These are phyloP conservation scores for Hermatobates lingyangjiaoensis DNA, from an alignment of 1,140 invertebrate genomes.

Conservation along the genomic window DNA sequence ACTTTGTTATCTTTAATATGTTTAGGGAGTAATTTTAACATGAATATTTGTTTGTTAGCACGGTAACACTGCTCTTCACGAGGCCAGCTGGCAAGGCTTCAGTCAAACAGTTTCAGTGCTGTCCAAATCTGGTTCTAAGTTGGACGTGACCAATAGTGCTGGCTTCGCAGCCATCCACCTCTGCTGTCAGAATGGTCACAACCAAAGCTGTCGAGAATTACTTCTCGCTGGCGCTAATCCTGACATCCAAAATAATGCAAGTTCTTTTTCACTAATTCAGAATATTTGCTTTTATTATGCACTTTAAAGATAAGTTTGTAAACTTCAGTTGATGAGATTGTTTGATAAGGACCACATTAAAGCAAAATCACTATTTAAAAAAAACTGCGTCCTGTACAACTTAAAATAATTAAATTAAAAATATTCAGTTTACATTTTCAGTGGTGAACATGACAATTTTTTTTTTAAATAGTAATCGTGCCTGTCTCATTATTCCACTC, in stretches of 20 bases:
- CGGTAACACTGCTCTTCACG: constrained; percentile 83
- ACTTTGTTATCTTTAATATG: no score
- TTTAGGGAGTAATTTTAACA: not conserved
- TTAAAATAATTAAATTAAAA: no score
- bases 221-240: constrained; percentile 70
- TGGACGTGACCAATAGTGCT: constrained; percentile 61
- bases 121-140: constrained; percentile 42
- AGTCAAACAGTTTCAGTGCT: constrained; percentile 65
- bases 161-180: constrained; percentile 87
- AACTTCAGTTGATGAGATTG: no score
- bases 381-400: no score
- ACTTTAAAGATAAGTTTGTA: no score
- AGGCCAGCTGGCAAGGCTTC: constrained; percentile 86
- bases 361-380: no score
- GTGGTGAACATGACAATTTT: no score
- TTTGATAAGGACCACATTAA: no score
- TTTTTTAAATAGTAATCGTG: no score
- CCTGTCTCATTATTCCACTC: no score
- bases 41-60: constrained; percentile 37
- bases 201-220: constrained; percentile 78
- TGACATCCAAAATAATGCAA: constrained; percentile 78
- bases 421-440: no score
- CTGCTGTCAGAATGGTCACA: constrained; percentile 89
- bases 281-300: no score
- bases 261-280: constrained; percentile 20